Evolutionary conservation across 1,140 invertebrate species (phyloP), one percentile per base, ranked within the genome.

Genomic region (Hetaerina americana): DNA sequence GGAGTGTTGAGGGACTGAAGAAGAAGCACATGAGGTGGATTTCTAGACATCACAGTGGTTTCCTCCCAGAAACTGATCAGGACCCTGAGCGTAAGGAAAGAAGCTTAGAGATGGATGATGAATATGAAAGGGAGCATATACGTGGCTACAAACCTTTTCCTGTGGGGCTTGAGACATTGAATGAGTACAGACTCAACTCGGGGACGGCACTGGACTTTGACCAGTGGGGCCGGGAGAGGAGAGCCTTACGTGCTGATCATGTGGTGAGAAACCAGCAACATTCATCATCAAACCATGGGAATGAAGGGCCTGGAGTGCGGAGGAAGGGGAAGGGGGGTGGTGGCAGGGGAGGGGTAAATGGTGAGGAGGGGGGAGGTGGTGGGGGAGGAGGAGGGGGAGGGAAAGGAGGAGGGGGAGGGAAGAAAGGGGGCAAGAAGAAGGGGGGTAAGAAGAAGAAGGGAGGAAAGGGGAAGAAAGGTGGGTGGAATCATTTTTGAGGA

Each of bases 401-500:
- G 27, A 27, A 68, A 28, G 72, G 40, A 8, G 31, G 31, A 18
- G 31, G 31, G 18, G 31, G 31, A 18, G 31, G 31, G 18, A 40
- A 40, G 80, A 78, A 49, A 75, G 80, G 25, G 78, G 84, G 1
- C 84, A 85, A 70, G 73, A 69, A 68, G 75, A 31, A 77, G 72
- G 70, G 70, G 84, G 82, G 27, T 84, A 83, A 2, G 85, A 83
- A 2, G 85, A 84, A 72, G 82, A 85, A 76, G 67, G 72, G 75
- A 72, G 69, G 75, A 72, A 71, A 74, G 71, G 27, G 73, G 70
- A 77, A 77, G 10, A 74, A 81, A 69, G 75, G 76, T 27, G 77
- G 76, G 66, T 78, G 78, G 76, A 83, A 80, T 73, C 79, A 74
- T 72, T 80, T 77, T 15, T 78, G 75, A 2, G 75, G 76, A 68